Percentiles rank a stretch among this genome's conserved stretches.
phyloP scores from a whole-genome alignment of 2,113 vertebrate genomes.

The Carassius gibelio region DNA sequence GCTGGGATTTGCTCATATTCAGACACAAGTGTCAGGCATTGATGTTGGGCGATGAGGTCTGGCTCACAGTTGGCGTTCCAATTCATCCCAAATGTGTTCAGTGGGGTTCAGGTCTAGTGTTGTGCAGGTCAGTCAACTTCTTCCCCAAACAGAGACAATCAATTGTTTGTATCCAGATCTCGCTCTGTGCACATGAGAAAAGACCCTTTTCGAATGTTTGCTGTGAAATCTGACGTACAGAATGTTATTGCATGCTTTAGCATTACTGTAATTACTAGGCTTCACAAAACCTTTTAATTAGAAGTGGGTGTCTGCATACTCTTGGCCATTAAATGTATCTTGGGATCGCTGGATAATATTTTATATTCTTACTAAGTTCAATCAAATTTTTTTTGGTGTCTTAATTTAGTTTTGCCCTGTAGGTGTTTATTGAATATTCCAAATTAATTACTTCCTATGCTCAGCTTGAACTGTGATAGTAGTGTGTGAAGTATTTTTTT shows the following conservation, averaged over 20 bases:
- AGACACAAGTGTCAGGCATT: neutral
- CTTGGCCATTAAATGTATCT: slow-evolving; percentile 7
- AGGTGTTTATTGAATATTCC: slow-evolving; percentile 9
- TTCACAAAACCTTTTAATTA: slow-evolving; percentile 6
- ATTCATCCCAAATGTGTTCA: slow-evolving; percentile 8
- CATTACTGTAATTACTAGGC: slow-evolving; percentile 10
- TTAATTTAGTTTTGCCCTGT: neutral
- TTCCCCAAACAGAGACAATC: neutral
- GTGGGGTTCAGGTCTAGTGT: neutral
- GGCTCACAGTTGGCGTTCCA: neutral
- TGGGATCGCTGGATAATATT: neutral
- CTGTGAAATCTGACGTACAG: neutral
- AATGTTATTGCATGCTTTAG: neutral
- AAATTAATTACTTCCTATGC: slow-evolving; percentile 20
- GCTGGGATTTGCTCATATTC: neutral
- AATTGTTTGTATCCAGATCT: neutral
- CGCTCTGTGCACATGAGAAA: neutral
- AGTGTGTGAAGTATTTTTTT: neutral
- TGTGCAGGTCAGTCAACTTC: no score
- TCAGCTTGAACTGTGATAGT: neutral
- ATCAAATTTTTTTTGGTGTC: neutral
- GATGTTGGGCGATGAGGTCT: neutral
- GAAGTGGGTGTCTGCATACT: slow-evolving; percentile 8
- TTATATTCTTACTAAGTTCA: neutral
- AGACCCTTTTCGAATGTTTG: neutral